Base-by-base conservation (phyloP, 2,888 invertebrate species). In the Lepidocyrtinus sp. region DNA sequence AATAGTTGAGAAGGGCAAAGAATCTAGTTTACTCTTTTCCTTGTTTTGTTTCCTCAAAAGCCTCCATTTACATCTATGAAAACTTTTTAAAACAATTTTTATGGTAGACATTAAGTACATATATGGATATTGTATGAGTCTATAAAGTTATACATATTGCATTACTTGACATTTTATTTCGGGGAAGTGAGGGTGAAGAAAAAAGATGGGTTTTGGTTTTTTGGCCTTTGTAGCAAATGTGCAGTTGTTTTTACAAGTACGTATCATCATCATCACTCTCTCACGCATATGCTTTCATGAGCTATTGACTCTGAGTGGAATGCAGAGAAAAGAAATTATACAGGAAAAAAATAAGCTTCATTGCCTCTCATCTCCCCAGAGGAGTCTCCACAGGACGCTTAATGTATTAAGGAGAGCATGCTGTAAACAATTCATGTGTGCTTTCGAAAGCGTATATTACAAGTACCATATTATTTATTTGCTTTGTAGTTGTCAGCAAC, bases 321-420 rank as follows among this genome's bases (percentile, higher is more conserved):
- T 12, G 15, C 2, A 50, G 50, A 12, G 50, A 12, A 12, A 50
- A 17, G 61, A 22, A 61, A 24, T 61, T 19, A 24, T 50, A 61
- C 21, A 36, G 55, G 24, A 67, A 45, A 27, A 77, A 72, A 73
- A 68, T 61, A 68, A 73, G 67, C 69, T 74, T 74, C 70, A 68
- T 78, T 72, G 65, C 45, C 61, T 65, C 36, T 50, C 50, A 50
- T 50, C 50, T 50, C 19, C 67, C 77, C 65, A 17, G 50, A 72
- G 21, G 72, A 67, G 67, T 77, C 77, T 77, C 77, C 71, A 67
- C 72, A 71, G 77, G 71, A 72, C 55, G 71, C 67, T 77, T 77
- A 77, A 67, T 61, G 72, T 27, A 72, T 71, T 62, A 50, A 50
- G 26, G 21, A 61, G 61, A 61, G 17, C 61, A 19, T 22, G 63